Evolutionary conservation across 2,797 vertebrate species (phyloP).

Genomic region (Streptopelia turtur): DNA sequence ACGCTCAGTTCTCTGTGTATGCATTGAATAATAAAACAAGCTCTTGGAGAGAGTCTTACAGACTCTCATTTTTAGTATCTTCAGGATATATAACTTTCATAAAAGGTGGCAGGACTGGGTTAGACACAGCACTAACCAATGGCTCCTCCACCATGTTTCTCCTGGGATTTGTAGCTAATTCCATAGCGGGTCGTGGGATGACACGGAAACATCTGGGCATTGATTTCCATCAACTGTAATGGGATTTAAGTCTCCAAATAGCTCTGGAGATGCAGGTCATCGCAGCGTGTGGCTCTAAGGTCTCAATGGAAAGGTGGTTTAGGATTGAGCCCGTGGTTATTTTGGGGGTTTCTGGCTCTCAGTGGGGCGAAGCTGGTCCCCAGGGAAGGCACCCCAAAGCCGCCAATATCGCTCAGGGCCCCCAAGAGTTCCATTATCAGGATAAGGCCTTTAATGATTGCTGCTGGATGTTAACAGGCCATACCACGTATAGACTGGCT

Average conservation of each 20-base stretch:
- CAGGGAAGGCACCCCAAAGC: background rate
- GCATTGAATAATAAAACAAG: background rate
- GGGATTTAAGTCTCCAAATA: background rate
- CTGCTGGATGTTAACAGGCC: constrained; percentile 43
- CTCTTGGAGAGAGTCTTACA: background rate
- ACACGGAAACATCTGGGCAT: background rate
- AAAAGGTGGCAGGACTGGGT: background rate
- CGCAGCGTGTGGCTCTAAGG: rapidly evolving
- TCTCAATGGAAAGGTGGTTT: background rate
- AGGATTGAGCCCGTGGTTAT: rapidly evolving
- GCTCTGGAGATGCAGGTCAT: background rate
- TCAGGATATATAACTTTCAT: background rate
- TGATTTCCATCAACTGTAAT: background rate
- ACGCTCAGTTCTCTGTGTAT: background rate
- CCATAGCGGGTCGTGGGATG: background rate
- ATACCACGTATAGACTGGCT: constrained; percentile 43
- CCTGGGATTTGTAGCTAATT: background rate
- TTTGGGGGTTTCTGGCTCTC: background rate
- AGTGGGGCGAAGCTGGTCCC: rapidly evolving
- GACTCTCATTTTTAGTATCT: background rate
- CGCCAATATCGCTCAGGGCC: background rate
- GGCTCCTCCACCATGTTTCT: background rate
- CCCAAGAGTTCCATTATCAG: background rate
- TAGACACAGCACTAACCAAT: background rate
- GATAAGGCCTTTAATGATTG: background rate